phyloP scores from a whole-genome alignment of 2,113 vertebrate genomes.

The Etheostoma spectabile region DNA sequence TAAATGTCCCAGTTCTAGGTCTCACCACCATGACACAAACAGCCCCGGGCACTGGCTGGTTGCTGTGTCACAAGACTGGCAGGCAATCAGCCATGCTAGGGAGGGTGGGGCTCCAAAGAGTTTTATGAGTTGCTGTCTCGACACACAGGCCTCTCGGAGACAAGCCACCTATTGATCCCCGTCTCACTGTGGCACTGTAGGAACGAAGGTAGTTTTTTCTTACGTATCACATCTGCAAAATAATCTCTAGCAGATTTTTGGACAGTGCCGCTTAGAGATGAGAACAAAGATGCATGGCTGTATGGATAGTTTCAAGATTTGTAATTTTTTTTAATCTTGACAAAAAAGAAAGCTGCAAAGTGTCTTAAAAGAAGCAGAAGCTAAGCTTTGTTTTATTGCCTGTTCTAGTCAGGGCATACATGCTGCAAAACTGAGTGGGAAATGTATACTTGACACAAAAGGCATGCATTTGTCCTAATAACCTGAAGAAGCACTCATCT shows the following conservation, averaged over 20 bases:
- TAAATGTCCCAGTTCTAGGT: conserved; percentile 39
- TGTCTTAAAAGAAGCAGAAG: neutral
- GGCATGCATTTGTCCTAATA: conserved; percentile 58
- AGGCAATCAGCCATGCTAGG: conserved; percentile 56
- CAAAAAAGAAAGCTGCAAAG: neutral
- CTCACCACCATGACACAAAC: conserved; percentile 62
- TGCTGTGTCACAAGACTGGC: conserved; percentile 75
- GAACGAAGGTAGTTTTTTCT: conserved; percentile 23
- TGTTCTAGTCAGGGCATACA: neutral
- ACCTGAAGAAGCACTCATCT: conserved; percentile 58
- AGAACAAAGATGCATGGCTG: neutral
- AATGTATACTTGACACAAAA: conserved; percentile 28
- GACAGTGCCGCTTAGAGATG: neutral
- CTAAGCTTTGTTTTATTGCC: neutral
- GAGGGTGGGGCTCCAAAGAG: conserved; percentile 54
- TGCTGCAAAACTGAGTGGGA: neutral
- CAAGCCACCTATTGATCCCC: conserved; percentile 68
- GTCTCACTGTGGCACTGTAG: conserved; percentile 32
- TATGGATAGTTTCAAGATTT: neutral
- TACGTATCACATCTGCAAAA: conserved; percentile 33
- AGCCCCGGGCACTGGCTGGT: conserved; percentile 51
- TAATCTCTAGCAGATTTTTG: neutral
- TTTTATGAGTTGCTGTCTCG: conserved; percentile 73
- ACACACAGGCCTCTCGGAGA: conserved; percentile 62
- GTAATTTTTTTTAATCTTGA: neutral